A percentile compares a stretch with the other conserved stretches of the same genome.
Evolutionary conservation across 64 coral and sea anemone species (phyloP).

Genomic region (Actinia equina): DNA sequence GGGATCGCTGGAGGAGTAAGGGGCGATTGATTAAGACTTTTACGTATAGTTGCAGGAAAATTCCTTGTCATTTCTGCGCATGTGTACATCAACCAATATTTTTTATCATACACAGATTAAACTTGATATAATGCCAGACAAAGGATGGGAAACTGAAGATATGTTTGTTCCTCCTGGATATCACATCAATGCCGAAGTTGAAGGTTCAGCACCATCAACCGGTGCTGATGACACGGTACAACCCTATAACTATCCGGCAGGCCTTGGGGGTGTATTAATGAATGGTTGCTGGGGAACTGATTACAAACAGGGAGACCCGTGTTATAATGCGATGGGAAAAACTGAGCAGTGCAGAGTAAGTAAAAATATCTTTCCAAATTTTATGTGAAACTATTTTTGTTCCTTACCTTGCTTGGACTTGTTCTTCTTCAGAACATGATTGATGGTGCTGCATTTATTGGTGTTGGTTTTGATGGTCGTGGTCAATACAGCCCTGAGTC

Average conservation of each 20-base stretch:
- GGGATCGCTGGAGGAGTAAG: too few species aligned
- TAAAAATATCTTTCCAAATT: background rate
- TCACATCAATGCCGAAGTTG: conserved; percentile 38
- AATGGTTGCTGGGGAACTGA: conserved; percentile 57
- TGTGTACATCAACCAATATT: background rate
- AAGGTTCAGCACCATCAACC: conserved; percentile 6
- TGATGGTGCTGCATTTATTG: conserved; percentile 52
- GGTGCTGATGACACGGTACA: background rate
- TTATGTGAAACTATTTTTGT: too few species aligned
- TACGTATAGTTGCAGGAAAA: too few species aligned
- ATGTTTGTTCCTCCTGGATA: conserved; percentile 62
- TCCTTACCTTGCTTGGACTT: background rate
- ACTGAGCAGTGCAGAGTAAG: background rate
- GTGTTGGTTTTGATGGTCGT: conserved; percentile 32
- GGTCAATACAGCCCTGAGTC: conserved; percentile 51
- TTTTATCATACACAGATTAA: conserved; percentile 26
- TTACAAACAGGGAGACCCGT: conserved; percentile 31
- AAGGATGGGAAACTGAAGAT: conserved; percentile 58
- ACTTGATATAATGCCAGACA: conserved; percentile 47
- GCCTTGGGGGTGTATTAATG: conserved; percentile 38
- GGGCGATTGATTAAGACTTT: too few species aligned
- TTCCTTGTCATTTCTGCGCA: too few species aligned
- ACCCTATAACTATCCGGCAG: conserved; percentile 47
- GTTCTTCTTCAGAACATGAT: conserved; percentile 34
- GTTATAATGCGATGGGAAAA: conserved; percentile 20